These are phyloP conservation scores for Sphyrna mokarran DNA, from an alignment of 2,113 vertebrate genomes.

Conservation along the genomic window DNA sequence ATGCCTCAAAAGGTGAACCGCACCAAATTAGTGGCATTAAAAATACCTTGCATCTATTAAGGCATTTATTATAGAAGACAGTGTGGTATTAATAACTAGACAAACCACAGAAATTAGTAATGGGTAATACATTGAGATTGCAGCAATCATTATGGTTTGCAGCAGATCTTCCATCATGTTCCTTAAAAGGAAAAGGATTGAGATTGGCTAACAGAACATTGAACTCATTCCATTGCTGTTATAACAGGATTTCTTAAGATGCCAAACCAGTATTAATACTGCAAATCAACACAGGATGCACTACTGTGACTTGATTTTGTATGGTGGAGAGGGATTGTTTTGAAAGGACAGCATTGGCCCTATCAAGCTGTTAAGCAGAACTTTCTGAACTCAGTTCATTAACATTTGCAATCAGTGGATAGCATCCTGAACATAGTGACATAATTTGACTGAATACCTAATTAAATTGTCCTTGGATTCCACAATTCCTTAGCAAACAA, in stretches of 20 bases:
- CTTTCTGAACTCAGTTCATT: background rate
- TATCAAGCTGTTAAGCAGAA: background rate
- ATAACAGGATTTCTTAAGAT: background rate
- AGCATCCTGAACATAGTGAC: background rate
- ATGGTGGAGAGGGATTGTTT: background rate
- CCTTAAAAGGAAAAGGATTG: background rate
- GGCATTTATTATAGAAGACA: background rate
- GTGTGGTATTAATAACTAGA: background rate
- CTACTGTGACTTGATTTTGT: background rate
- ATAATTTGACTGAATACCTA: background rate
- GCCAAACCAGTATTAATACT: background rate
- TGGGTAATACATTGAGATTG: slow-evolving; percentile 18
- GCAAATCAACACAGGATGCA: background rate
- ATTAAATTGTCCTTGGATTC: background rate
- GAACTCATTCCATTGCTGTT: background rate
- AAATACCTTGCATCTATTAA: slow-evolving; percentile 25
- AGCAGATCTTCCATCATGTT: background rate
- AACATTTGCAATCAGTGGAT: background rate
- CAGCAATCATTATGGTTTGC: background rate
- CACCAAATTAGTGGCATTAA: background rate
- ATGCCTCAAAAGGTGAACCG: background rate
- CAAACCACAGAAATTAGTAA: slow-evolving; percentile 24
- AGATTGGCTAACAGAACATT: background rate
- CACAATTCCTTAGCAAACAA: background rate
- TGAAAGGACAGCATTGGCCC: background rate